Evolutionary conservation across 1,140 invertebrate species (phyloP).

Genomic region (Frieseomelitta varia): DNA sequence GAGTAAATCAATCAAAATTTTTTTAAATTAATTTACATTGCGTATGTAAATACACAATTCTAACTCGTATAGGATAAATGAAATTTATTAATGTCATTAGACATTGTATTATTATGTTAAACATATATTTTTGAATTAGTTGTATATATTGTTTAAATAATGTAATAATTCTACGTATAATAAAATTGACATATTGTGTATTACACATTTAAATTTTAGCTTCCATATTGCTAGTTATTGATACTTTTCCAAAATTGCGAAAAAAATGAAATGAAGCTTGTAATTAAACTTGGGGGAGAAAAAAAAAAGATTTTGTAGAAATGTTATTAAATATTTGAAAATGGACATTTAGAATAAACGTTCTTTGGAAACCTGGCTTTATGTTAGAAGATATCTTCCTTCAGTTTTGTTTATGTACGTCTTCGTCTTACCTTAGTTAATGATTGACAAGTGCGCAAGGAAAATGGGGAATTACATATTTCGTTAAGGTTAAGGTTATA

Average conservation of each 20-base stretch:
- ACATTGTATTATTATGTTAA: background rate
- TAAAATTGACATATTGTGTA: background rate
- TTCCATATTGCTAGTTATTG: background rate
- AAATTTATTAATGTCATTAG: background rate
- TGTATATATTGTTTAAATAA: background rate
- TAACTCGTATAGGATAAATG: background rate
- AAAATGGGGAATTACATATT: conserved; percentile 6
- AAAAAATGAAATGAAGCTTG: background rate
- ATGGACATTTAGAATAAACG: background rate
- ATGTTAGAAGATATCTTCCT: background rate
- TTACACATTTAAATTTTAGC: background rate
- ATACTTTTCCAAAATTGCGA: background rate
- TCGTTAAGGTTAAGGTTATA: conserved; percentile 28
- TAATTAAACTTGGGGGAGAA: background rate
- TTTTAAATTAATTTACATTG: background rate
- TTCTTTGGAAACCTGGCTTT: conserved; percentile 10
- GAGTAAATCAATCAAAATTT: background rate
- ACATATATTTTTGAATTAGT: background rate
- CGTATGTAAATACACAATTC: background rate
- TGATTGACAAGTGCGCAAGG: background rate
- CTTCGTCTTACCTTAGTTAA: conserved; percentile 12
- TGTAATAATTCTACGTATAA: background rate
- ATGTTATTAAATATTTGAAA: background rate
- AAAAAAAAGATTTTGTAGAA: background rate
- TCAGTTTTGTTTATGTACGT: conserved; percentile 19